These are phyloP conservation scores for Asbolus verrucosus DNA, from an alignment of 1,140 invertebrate genomes.

Conservation along the genomic window DNA sequence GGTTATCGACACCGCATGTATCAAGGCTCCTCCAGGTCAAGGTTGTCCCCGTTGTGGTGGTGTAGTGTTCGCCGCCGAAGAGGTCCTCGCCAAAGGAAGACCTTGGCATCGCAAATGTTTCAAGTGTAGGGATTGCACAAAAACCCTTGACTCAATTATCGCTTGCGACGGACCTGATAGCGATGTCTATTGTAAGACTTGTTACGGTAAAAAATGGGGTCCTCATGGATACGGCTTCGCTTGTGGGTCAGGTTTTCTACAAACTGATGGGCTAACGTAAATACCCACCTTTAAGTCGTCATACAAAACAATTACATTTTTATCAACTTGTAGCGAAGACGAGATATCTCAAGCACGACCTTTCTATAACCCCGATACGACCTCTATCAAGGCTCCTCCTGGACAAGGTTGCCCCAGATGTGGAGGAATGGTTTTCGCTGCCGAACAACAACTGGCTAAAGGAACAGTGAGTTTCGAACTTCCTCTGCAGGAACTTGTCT, in stretches of 20 bases:
- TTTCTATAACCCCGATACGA: conserved; percentile 86
- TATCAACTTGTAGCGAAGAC: conserved; percentile 74
- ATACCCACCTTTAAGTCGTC: conserved; percentile 59
- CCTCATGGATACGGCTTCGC: conserved; percentile 96
- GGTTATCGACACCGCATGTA: conserved; percentile 82
- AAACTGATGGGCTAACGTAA: conserved; percentile 88
- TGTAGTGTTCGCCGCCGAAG: conserved; percentile 90
- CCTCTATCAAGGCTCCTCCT: conserved; percentile 86
- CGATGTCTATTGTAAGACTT: conserved; percentile 94
- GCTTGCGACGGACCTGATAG: conserved; percentile 91
- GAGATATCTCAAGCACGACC: conserved; percentile 82
- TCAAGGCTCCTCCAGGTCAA: conserved; percentile 84
- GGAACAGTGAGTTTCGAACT: conserved; percentile 75
- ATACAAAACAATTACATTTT: neutral
- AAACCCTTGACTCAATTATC: conserved; percentile 92
- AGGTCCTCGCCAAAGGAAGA: conserved; percentile 86
- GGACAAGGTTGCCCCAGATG: conserved; percentile 93
- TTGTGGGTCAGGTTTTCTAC: conserved; percentile 92
- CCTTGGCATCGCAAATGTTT: conserved; percentile 99
- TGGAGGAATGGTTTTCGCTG: conserved; percentile 92
- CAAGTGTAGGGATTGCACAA: conserved; percentile 94
- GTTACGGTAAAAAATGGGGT: conserved; percentile 93
- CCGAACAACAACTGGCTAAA: conserved; percentile 93
- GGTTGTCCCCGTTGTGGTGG: conserved; percentile 92
- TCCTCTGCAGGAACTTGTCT: too few relatives aligned